Conservation (phyloP, 2,113 vertebrate species). For the Scopus umbretta region DNA sequence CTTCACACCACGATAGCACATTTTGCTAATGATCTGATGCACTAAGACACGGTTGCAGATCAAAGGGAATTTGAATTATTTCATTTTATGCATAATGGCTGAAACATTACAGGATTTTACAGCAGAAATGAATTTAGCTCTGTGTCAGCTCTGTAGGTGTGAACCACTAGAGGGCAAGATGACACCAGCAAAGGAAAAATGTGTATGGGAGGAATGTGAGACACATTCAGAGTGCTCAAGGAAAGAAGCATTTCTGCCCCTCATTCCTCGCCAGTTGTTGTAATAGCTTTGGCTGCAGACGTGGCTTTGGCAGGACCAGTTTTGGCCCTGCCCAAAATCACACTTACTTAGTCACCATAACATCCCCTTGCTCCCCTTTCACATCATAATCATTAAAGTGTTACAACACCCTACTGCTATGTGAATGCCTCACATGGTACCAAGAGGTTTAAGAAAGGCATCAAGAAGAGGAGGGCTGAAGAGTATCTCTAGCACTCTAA, state of each 20-base stretch:
- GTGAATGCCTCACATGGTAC: neutral
- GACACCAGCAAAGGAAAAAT: neutral
- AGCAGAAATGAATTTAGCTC: neutral
- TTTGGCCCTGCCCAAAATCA: neutral
- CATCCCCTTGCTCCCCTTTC: neutral
- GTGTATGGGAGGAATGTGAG: no score
- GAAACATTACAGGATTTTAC: neutral
- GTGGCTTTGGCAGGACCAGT: neutral
- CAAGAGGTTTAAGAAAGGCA: neutral
- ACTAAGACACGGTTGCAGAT: neutral
- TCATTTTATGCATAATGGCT: fast-evolving
- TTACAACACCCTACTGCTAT: no score
- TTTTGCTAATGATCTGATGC: neutral
- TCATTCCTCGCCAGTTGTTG: neutral
- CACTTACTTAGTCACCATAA: neutral
- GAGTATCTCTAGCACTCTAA: neutral
- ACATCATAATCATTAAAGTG: neutral
- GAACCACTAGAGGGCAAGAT: constrained; percentile 49
- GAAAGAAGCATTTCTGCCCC: neutral
- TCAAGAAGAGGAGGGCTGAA: neutral
- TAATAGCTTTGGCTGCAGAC: neutral
- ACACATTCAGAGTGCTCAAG: neutral
- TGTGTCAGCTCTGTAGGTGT: neutral
- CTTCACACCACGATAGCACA: neutral
- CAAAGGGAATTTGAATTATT: neutral